Evolutionary conservation across 2,113 vertebrate genomes (phyloP).

Genomic region (Heliornis fulica): DNA sequence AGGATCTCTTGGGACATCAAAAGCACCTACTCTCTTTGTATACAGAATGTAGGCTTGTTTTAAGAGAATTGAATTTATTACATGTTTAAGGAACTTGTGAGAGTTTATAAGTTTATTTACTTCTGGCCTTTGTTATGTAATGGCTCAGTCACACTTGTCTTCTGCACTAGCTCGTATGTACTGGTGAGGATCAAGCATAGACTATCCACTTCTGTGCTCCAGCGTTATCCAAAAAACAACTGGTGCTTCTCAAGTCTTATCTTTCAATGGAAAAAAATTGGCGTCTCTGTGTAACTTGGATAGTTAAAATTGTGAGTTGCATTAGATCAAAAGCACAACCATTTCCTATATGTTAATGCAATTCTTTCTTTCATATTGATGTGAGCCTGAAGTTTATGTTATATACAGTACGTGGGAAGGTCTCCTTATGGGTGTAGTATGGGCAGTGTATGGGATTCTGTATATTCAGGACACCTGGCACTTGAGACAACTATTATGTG

Average conservation of each 20-base stretch:
- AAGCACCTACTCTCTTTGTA: not conserved
- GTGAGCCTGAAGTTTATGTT: conserved; percentile 15
- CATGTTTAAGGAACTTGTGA: conserved; percentile 9
- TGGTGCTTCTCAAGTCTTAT: conserved; percentile 59
- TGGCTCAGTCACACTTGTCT: conserved; percentile 54
- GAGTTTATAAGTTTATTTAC: conserved; percentile 22
- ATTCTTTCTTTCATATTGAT: conserved; percentile 30
- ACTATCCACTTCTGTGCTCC: conserved; percentile 61
- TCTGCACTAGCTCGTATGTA: conserved; percentile 61
- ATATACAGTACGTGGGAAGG: not conserved
- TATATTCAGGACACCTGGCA: conserved; percentile 6
- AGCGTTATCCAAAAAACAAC: conserved; percentile 55
- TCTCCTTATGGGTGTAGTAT: conserved; percentile 10
- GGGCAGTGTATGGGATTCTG: not conserved
- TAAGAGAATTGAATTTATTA: not conserved
- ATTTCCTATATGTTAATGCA: conserved; percentile 46
- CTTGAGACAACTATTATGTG: not conserved
- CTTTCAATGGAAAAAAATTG: conserved; percentile 60
- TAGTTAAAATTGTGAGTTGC: conserved; percentile 63
- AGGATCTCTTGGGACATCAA: not conserved
- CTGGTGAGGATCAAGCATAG: conserved; percentile 58
- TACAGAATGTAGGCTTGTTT: not conserved
- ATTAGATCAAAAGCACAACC: conserved; percentile 58
- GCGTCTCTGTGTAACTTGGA: conserved; percentile 57
- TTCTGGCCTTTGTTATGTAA: conserved; percentile 20